Percentiles rank a stretch among this genome's conserved stretches.
phyloP scores from a whole-genome alignment of 2,888 invertebrate genomes.

The Phyllotreta striolata region DNA sequence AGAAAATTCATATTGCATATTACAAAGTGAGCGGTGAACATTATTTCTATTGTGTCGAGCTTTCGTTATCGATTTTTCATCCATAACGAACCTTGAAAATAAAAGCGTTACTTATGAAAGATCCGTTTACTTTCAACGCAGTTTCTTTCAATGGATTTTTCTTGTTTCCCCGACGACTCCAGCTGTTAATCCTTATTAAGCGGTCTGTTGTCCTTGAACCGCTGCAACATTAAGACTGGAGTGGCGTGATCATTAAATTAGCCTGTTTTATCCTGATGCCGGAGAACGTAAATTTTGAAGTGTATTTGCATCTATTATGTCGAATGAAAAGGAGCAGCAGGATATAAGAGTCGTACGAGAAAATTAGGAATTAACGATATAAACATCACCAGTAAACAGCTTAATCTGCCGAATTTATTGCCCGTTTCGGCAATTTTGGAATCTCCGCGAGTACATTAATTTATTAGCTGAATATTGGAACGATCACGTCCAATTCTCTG shows the following conservation, averaged over 20 bases:
- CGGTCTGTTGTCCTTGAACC: constrained; percentile 12
- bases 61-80: constrained; percentile 21
- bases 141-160: constrained; percentile 39
- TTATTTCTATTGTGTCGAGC: neutral
- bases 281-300: too few relatives aligned
- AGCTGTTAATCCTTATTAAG: constrained; percentile 33
- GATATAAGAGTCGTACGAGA: neutral
- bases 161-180: constrained; percentile 33
- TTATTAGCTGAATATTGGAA: constrained; percentile 43
- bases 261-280: too few relatives aligned
- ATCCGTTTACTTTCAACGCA: constrained; percentile 32
- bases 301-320: too few relatives aligned
- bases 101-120: constrained; percentile 27
- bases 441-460: constrained; percentile 38
- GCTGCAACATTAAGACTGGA: neutral
- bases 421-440: constrained; percentile 12
- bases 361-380: neutral
- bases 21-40: constrained; percentile 1
- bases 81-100: constrained; percentile 30
- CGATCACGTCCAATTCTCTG: constrained; percentile 46
- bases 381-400: neutral
- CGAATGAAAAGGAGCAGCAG: too few relatives aligned
- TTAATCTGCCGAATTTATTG: constrained; percentile 17
- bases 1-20: too few relatives aligned
- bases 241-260: too few relatives aligned